These are phyloP conservation scores for Lathamus discolor DNA, from an alignment of 2,113 vertebrate species.

Conservation along the genomic window DNA sequence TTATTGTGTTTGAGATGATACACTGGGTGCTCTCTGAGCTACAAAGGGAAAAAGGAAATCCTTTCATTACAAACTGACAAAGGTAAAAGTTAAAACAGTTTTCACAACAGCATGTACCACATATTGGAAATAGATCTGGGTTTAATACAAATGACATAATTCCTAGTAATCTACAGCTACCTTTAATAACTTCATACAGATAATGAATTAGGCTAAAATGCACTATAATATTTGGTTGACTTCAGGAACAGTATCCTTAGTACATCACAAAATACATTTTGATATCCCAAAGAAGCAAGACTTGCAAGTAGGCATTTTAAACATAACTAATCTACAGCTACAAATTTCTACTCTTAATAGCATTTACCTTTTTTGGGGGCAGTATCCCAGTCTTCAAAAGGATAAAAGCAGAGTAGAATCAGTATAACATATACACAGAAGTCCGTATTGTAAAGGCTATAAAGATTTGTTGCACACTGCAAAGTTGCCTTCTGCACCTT, in stretches of 20 bases:
- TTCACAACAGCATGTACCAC: slow-evolving; percentile 95
- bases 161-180: slow-evolving; percentile 91
- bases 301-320: slow-evolving; percentile 94
- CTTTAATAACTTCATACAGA: slow-evolving; percentile 92
- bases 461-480: slow-evolving; percentile 90
- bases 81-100: slow-evolving; percentile 90
- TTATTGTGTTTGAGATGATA: slow-evolving; percentile 93
- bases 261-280: slow-evolving; percentile 98
- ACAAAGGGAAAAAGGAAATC: slow-evolving; percentile 92
- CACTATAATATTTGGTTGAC: slow-evolving; percentile 97
- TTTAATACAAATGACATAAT: slow-evolving; percentile 93
- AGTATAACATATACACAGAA: slow-evolving; percentile 94
- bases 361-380: slow-evolving; percentile 83
- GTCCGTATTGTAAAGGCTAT: slow-evolving; percentile 96
- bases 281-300: slow-evolving; percentile 98
- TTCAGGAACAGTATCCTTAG: slow-evolving; percentile 94
- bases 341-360: slow-evolving; percentile 89
- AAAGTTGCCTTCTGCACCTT: slow-evolving; percentile 84
- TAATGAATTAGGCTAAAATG: slow-evolving; percentile 96
- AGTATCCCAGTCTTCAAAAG: slow-evolving; percentile 86
- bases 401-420: slow-evolving; percentile 92
- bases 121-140: slow-evolving; percentile 89
- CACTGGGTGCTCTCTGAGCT: slow-evolving; percentile 92
- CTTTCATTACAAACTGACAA: slow-evolving; percentile 94
- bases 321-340: slow-evolving; percentile 96